Percentiles rank a stretch among this genome's conserved stretches.
Conservation (phyloP, 2,888 invertebrate genomes). For the Heliconius charithonia region DNA sequence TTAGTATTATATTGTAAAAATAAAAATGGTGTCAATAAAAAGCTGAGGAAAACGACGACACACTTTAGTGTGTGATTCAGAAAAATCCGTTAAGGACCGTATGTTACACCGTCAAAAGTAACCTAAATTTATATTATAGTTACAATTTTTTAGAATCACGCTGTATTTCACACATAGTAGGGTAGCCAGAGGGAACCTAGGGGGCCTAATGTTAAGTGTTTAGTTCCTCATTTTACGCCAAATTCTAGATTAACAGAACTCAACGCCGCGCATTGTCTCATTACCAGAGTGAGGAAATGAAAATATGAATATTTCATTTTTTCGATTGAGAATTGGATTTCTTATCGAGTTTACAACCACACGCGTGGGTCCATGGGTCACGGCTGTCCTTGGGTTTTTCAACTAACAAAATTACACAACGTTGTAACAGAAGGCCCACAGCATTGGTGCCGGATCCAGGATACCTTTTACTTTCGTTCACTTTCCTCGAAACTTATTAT, state of each 20-base stretch:
- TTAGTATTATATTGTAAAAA: slow-evolving; percentile 31
- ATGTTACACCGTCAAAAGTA: slow-evolving; percentile 54
- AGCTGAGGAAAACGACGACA: slow-evolving; percentile 60
- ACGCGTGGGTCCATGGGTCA: too few species aligned
- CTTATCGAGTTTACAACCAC: neutral
- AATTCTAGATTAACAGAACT: neutral
- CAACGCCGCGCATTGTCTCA: neutral
- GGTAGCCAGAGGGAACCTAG: neutral
- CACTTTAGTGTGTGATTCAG: slow-evolving; percentile 68
- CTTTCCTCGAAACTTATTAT: slow-evolving; percentile 55
- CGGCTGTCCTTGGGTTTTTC: too few species aligned
- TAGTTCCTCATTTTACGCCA: neutral
- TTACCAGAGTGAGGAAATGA: neutral
- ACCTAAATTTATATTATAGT: neutral
- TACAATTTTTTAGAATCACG: neutral
- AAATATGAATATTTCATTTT: neutral
- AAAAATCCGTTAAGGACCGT: slow-evolving; percentile 62
- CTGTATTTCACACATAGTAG: neutral
- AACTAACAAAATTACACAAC: slow-evolving; percentile 15
- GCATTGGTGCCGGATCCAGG: slow-evolving; percentile 68
- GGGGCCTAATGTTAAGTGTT: neutral
- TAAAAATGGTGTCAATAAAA: slow-evolving; percentile 44
- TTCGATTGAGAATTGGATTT: neutral
- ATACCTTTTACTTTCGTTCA: slow-evolving; percentile 68
- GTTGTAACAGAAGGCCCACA: slow-evolving; percentile 49